Percentiles rank a stretch among this genome's conserved stretches.
Conservation (phyloP, 2,797 vertebrate genomes). For the Hippocampus kuda region DNA sequence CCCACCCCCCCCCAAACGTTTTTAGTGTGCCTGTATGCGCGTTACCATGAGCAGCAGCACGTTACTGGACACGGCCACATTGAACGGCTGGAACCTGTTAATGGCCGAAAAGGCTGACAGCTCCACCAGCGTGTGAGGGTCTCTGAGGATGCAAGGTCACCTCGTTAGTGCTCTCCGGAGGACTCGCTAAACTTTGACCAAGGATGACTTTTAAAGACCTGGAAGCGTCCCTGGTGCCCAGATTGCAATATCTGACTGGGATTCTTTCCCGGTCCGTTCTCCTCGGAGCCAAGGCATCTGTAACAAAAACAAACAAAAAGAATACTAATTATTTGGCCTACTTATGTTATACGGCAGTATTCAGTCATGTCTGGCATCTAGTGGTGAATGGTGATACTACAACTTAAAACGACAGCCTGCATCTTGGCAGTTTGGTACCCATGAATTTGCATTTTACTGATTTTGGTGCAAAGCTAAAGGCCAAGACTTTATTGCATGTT, state of each 20-base stretch:
- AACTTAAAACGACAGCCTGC: too few relatives aligned
- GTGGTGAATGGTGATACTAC: too few relatives aligned
- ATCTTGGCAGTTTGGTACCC: too few relatives aligned
- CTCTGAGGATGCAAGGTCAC: slow-evolving; percentile 61
- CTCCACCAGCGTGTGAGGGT: slow-evolving; percentile 87
- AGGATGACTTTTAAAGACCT: slow-evolving; percentile 60
- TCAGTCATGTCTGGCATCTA: too few relatives aligned
- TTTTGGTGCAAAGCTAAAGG: background rate
- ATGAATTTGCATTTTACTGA: too few relatives aligned
- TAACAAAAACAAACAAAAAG: slow-evolving; percentile 4
- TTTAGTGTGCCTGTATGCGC: slow-evolving; percentile 10
- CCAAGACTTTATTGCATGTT: too few relatives aligned
- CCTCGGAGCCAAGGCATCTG: slow-evolving; percentile 62
- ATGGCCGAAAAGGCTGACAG: slow-evolving; percentile 84
- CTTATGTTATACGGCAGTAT: too few relatives aligned
- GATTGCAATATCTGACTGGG: slow-evolving; percentile 80
- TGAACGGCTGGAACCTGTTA: slow-evolving; percentile 96
- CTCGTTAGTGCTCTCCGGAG: background rate
- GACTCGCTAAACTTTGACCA: background rate
- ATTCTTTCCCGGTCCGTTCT: slow-evolving; percentile 68
- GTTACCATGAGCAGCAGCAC: slow-evolving; percentile 86
- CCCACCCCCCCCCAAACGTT: too few relatives aligned
- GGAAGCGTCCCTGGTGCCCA: slow-evolving; percentile 82
- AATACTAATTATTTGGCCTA: too few relatives aligned
- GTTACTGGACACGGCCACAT: slow-evolving; percentile 90